Conservation (phyloP, 1,140 invertebrate species). For the Ceratitis capitata region DNA sequence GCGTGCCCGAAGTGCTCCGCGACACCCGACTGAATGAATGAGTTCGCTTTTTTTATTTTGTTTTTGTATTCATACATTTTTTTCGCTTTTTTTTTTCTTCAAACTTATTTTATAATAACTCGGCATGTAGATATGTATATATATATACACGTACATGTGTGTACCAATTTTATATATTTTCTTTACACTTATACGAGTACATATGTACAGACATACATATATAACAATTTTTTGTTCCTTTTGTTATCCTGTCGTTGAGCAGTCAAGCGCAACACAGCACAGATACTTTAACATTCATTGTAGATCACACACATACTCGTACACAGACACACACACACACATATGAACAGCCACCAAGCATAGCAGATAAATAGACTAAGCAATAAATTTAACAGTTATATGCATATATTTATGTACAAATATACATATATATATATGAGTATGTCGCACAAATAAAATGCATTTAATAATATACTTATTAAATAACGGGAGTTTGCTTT, state of each 20-base stretch:
- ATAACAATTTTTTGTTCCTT: neutral
- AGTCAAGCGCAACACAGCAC: neutral
- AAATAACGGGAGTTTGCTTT: constrained; percentile 35
- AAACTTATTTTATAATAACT: constrained; percentile 9
- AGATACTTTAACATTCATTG: constrained; percentile 20
- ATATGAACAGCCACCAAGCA: neutral
- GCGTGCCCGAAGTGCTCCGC: constrained; percentile 30
- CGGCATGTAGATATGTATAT: neutral
- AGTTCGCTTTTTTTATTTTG: neutral
- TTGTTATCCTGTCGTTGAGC: constrained; percentile 22
- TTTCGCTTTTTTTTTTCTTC: neutral
- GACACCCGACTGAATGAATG: constrained; percentile 34
- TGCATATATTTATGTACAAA: neutral
- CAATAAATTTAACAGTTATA: constrained; percentile 10
- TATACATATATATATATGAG: neutral
- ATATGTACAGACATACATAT: neutral
- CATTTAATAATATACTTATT: constrained; percentile 35
- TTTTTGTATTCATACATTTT: neutral
- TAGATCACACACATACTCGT: neutral
- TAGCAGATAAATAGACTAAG: too few species aligned
- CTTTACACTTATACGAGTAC: neutral
- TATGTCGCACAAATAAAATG: neutral
- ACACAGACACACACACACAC: neutral
- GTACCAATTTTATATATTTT: neutral
- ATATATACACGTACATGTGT: neutral